phyloP scores from a whole-genome alignment of 2,797 vertebrate species.

The Gambelia wislizenii region DNA sequence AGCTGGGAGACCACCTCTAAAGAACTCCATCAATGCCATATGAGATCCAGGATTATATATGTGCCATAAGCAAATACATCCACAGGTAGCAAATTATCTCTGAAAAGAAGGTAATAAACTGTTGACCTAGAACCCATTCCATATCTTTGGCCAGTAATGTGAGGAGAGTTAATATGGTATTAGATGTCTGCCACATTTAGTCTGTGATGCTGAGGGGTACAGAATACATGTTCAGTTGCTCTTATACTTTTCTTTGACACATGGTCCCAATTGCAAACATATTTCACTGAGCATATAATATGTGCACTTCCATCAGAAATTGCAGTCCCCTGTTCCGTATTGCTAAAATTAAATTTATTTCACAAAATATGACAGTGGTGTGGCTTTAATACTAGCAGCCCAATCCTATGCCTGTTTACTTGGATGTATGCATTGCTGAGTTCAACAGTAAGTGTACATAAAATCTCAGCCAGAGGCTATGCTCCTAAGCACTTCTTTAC shows the following conservation, averaged over 20 bases:
- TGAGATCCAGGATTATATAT: neutral
- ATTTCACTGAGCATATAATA: slow-evolving; percentile 66
- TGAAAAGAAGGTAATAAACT: slow-evolving; percentile 27
- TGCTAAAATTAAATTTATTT: slow-evolving; percentile 57
- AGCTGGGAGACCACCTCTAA: neutral
- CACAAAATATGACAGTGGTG: slow-evolving; percentile 33
- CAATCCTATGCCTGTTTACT: slow-evolving; percentile 10
- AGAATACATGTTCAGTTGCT: slow-evolving; percentile 11
- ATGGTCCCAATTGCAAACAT: slow-evolving; percentile 47
- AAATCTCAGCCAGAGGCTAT: neutral
- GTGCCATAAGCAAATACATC: neutral
- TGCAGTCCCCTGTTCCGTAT: slow-evolving; percentile 20
- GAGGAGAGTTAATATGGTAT: slow-evolving; percentile 16
- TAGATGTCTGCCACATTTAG: slow-evolving; percentile 29
- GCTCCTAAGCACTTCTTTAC: neutral
- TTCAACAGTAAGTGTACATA: neutral
- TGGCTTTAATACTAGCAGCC: neutral
- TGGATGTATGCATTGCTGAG: neutral
- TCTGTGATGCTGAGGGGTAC: slow-evolving; percentile 21
- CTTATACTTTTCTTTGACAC: neutral
- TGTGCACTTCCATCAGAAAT: slow-evolving; percentile 78
- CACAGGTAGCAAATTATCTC: neutral
- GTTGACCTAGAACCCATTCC: slow-evolving; percentile 33
- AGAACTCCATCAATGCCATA: neutral
- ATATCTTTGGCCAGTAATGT: neutral